A percentile compares a stretch with the other conserved stretches of the same genome.
Conservation (phyloP, 2,888 invertebrate genomes). For the Tenodera sinensis region DNA sequence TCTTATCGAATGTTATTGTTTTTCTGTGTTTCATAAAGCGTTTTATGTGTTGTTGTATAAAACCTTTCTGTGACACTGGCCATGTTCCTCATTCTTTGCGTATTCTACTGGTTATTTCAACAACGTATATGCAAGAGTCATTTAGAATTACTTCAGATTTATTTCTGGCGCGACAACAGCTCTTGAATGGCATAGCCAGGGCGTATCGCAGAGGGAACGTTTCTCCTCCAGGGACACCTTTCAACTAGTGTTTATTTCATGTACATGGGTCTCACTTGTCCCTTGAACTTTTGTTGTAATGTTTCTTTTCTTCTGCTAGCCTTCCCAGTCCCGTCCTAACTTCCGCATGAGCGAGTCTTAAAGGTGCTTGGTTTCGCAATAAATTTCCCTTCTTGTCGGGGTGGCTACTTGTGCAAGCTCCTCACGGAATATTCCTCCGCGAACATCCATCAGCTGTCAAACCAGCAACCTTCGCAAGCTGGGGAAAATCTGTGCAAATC, state of each 20-base stretch:
- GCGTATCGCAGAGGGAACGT: too few species aligned
- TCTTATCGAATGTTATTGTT: too few species aligned
- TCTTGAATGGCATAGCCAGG: too few species aligned
- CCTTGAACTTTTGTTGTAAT: neutral
- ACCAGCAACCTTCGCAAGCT: neutral
- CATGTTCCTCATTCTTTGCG: too few species aligned
- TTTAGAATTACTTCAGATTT: too few species aligned
- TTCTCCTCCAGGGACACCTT: too few species aligned
- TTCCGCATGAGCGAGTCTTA: neutral
- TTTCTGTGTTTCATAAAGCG: too few species aligned
- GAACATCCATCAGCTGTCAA: constrained; percentile 8
- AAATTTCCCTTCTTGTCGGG: neutral
- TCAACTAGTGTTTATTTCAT: neutral
- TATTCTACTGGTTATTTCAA: too few species aligned
- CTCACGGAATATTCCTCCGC: neutral
- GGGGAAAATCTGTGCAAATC: neutral
- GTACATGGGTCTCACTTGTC: neutral
- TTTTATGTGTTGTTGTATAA: too few species aligned
- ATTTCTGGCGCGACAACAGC: too few species aligned
- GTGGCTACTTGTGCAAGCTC: neutral
- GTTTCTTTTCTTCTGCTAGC: neutral
- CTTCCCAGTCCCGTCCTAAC: neutral
- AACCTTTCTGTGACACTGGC: too few species aligned
- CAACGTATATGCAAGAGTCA: too few species aligned
- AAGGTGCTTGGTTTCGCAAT: neutral